Base-by-base conservation (phyloP, 2,888 invertebrate genomes). In the Pseudolycoriella hygida region DNA sequence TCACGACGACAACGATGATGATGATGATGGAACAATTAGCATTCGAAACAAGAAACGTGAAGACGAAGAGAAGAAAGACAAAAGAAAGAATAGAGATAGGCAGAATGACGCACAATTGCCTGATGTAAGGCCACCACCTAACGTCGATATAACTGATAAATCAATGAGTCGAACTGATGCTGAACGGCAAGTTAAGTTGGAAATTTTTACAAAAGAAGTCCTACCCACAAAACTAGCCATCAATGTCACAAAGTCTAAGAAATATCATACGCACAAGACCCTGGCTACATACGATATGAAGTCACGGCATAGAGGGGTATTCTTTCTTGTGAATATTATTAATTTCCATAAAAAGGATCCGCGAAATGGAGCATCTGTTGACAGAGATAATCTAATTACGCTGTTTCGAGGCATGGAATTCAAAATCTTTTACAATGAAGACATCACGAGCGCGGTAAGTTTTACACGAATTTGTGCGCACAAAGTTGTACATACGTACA, bases 331-430 rank as follows among this genome's bases (percentile, higher is more conserved):
- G 49, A 77, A 75, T 54, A 77, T 74, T 55, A 67, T 71, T 20
- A 59, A 69, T 47, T 78, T 76, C 59, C 51, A 55, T 14, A 52
- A 66, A 52, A 52, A 59, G 32, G 55, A 64, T 3, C 65, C 65
- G 49, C 68, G 79, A 30, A 56, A 59, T 37, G 80, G 80, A 25
- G 77, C 75, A n/a, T 66, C 72, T 47, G 61, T 67, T 3, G 80
- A 80, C 62, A 67, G 69, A 52, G 54, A 62, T 43, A 71, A 73
- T 51, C 61, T 80, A 46, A 66, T 69, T 52, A 60, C 71, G 42
- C 60, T 80, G n/a, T 78, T 79, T 56, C 55, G 54, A 11, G 69
- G 74, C 57, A 64, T 80, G 45, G 76, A 74, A 12, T 77, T 78
- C 54, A 57, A 44, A 25, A 50, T 60, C 10, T 64, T 60, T 44